These are phyloP conservation scores for Ceuthmochares aereus DNA, from an alignment of 2,113 vertebrate species.

Conservation along the genomic window DNA sequence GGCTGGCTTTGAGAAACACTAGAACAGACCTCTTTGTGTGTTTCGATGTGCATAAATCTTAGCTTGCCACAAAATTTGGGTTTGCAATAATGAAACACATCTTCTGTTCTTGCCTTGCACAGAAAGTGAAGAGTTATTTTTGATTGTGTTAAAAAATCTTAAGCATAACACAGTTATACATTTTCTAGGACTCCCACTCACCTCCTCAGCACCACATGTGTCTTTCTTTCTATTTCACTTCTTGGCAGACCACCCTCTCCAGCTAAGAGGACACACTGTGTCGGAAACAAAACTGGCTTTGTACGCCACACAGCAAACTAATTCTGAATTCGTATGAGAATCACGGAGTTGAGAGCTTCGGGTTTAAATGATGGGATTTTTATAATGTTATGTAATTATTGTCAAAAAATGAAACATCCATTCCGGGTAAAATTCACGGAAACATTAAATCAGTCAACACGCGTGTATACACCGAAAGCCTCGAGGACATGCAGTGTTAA, in stretches of 20 bases:
- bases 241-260: constrained; percentile 27
- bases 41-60: not conserved
- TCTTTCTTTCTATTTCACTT: constrained; percentile 26
- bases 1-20: not conserved
- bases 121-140: constrained; percentile 1
- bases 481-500: not conserved
- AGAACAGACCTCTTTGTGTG: not conserved
- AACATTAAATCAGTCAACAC: not conserved
- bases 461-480: not conserved
- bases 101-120: not conserved
- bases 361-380: constrained; percentile 2
- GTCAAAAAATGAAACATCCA: not conserved
- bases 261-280: constrained; percentile 33
- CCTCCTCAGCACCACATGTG: constrained; percentile 34
- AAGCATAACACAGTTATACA: not conserved
- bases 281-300: constrained; percentile 21
- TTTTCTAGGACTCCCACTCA: constrained; percentile 57
- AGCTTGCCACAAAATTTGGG: not conserved
- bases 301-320: not conserved
- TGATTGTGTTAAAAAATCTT: not conserved
- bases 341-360: not conserved
- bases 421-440: not conserved
- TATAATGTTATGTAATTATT: not conserved
- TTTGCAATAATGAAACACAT: not conserved
- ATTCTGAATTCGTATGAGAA: not conserved